Conservation (phyloP, 2,888 invertebrate species). For the Peribatodes rhomboidaria region DNA sequence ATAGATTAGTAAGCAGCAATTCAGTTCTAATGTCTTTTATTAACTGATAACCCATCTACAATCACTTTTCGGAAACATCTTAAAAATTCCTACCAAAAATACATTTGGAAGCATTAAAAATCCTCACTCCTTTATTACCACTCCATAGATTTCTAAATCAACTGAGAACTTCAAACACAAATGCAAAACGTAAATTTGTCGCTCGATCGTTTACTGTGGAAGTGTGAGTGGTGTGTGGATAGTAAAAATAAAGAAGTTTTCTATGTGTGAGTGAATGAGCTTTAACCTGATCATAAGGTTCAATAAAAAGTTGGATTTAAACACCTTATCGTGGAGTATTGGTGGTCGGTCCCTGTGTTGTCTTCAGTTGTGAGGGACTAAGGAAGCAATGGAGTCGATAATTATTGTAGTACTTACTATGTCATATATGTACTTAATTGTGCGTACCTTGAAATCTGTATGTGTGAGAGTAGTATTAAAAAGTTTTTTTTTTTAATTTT, state of each 20-base stretch:
- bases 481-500: no score
- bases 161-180: not conserved
- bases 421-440: not conserved
- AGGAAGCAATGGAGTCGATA: conserved; percentile 52
- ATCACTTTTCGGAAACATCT: conserved; percentile 58
- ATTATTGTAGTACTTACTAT: not conserved
- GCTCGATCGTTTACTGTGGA: conserved; percentile 13
- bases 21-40: conserved; percentile 44
- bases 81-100: conserved; percentile 48
- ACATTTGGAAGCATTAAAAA: not conserved
- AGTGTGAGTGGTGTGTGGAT: conserved; percentile 47
- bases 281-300: conserved; percentile 70
- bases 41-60: conserved; percentile 58
- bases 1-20: conserved; percentile 27
- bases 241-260: conserved; percentile 56
- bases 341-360: conserved; percentile 53
- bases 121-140: conserved; percentile 5
- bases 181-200: conserved; percentile 13
- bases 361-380: conserved; percentile 50
- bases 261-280: conserved; percentile 70
- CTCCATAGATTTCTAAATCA: conserved; percentile 13
- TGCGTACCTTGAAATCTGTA: not conserved
- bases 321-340: conserved; percentile 72
- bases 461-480: no score
- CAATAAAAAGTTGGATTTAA: conserved; percentile 82